Base-by-base conservation (phyloP, 2,113 vertebrate species). In the Glaucomys volans region DNA sequence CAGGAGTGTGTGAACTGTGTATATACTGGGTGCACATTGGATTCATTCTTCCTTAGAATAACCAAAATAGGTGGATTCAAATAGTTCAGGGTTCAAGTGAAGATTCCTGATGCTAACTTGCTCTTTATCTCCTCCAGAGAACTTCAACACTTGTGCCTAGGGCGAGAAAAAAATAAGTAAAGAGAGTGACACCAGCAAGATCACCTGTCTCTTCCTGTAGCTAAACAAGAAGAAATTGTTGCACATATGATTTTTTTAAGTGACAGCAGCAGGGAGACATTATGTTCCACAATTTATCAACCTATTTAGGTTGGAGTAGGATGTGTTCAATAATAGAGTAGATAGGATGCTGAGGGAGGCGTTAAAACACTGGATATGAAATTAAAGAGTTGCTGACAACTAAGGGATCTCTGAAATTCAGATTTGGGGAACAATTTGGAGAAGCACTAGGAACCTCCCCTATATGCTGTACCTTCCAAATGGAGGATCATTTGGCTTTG, bases 371-470 rank as follows among this genome's bases (percentile, higher is more conserved):
- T 67, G 66, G 9, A 30, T 92, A 66, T 74, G 57, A 94, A 92
- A 80, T 71, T 74, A 79, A 62, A 94, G 3, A 35, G 12, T 40
- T 81, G 57, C 30, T 37, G 18, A 96, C 18, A 90, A 91, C 50
- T 85, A 87, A 81, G 42, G 59, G 30, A 93, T 57, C 40, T 90
- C 50, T 93, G 37, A 64, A 85, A 81, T 87, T 90, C 18, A 59
- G n/a, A 50, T 76, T 83, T 85, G 14, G 35, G 20, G 20, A 85
- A 59, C 17, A 66, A 40, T 90, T 59, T 66, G 66, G 24, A 88
- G 35, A 89, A 92, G 22, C 7, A 24, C 10, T 64, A 42, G 79
- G 37, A 69, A n/a, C 42, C 8, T 76, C 77, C 9, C 42, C 26
- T 75, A 4, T 24, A 28, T 72, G n/a, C 44, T 66, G 40, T 30